Evolutionary conservation across 2,888 invertebrate genomes (phyloP).

Genomic region (Gisinianus flammeolus): DNA sequence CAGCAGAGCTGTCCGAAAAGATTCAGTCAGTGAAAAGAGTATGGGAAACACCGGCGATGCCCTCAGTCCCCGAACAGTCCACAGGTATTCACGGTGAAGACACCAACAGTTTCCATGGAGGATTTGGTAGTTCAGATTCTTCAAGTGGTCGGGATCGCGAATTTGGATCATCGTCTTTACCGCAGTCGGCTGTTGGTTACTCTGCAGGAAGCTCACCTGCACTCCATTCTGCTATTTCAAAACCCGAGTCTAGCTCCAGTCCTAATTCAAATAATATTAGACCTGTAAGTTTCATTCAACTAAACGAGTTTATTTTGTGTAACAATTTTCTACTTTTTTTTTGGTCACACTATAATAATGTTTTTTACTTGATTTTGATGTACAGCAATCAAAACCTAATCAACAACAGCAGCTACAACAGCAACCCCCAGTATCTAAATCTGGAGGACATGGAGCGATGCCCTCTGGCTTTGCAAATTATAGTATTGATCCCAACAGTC

Average conservation of each 20-base stretch:
- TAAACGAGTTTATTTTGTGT: not conserved
- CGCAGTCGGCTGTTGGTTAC: constrained; percentile 51
- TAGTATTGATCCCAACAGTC: constrained; percentile 39
- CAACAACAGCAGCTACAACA: constrained; percentile 20
- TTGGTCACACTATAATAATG: too few species aligned
- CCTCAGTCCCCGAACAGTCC: constrained; percentile 51
- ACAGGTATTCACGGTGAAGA: constrained; percentile 35
- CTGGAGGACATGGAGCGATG: constrained; percentile 50
- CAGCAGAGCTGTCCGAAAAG: constrained; percentile 55
- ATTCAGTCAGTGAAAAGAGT: constrained; percentile 54
- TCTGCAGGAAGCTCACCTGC: constrained; percentile 46
- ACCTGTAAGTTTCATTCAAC: constrained; percentile 39
- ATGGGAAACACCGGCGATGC: constrained; percentile 56
- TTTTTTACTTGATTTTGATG: too few species aligned
- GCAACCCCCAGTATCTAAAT: constrained; percentile 34
- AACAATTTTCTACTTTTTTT: not conserved
- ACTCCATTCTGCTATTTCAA: constrained; percentile 53
- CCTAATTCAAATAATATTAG: constrained; percentile 50
- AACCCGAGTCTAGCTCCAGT: constrained; percentile 57
- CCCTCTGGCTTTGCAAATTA: constrained; percentile 50
- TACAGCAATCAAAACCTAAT: not conserved
- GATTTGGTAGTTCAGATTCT: constrained; percentile 46
- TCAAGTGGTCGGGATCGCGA: constrained; percentile 46
- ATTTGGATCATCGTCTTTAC: constrained; percentile 38
- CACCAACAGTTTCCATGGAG: constrained; percentile 48